These are phyloP conservation scores for Aix galericulata DNA, from an alignment of 2,113 vertebrate genomes.

Conservation along the genomic window DNA sequence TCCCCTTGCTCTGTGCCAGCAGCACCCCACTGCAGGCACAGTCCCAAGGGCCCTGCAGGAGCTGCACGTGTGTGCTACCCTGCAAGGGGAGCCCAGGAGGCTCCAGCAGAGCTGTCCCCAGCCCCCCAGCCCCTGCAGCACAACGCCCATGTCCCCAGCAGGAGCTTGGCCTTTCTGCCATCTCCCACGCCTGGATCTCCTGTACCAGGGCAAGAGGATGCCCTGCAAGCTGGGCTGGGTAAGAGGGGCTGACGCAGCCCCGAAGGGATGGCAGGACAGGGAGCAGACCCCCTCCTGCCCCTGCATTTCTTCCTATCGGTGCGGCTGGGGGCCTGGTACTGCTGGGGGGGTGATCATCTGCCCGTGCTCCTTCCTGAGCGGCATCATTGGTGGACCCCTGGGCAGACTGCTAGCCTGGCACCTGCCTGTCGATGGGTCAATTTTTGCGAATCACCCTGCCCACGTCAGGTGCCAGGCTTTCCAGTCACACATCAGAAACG, in stretches of 20 bases:
- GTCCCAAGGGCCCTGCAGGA: no score
- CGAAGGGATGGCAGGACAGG: neutral
- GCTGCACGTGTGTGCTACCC: neutral
- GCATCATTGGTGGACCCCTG: neutral
- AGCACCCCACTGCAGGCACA: no score
- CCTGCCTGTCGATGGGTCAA: accelerated
- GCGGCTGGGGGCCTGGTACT: accelerated
- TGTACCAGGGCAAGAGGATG: neutral
- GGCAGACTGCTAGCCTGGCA: neutral
- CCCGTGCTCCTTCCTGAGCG: accelerated
- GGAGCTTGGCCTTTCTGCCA: neutral
- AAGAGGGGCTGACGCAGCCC: neutral
- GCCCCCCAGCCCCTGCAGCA: accelerated
- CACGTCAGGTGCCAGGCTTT: neutral
- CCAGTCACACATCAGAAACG: neutral
- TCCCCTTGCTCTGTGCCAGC: neutral
- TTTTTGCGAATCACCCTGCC: neutral
- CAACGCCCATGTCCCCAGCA: accelerated
- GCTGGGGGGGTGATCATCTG: accelerated
- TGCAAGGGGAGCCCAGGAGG: neutral
- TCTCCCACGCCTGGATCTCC: no score
- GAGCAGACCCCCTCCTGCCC: neutral
- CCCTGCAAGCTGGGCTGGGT: no score
- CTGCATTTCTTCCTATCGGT: no score
- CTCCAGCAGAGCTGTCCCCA: accelerated